Conservation (phyloP, 1,140 invertebrate species). For the Ectropis grisescens region DNA sequence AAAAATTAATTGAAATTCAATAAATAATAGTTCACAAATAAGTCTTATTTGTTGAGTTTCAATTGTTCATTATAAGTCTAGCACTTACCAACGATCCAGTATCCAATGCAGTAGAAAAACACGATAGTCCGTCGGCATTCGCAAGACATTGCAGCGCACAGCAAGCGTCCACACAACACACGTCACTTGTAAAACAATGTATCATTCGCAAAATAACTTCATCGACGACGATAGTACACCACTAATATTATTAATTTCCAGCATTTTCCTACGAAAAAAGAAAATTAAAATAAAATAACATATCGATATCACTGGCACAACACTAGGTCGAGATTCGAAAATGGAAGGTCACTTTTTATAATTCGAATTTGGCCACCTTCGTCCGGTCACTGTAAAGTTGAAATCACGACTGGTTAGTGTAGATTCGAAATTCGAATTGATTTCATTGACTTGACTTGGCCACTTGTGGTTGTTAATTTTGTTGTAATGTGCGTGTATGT, state of each 20-base stretch:
- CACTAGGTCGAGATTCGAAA: slow-evolving; percentile 28
- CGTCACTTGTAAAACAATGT: slow-evolving; percentile 59
- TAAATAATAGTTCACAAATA: no score
- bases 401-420: slow-evolving; percentile 65
- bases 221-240: slow-evolving; percentile 64
- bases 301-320: slow-evolving; percentile 44
- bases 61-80: no score
- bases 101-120: slow-evolving; percentile 17
- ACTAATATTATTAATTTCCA: slow-evolving; percentile 69
- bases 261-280: slow-evolving; percentile 68
- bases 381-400: slow-evolving; percentile 67
- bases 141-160: slow-evolving; percentile 42
- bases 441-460: slow-evolving; percentile 33
- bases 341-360: slow-evolving; percentile 42
- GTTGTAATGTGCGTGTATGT: slow-evolving; percentile 31
- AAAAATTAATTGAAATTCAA: no score
- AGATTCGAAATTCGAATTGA: slow-evolving; percentile 22
- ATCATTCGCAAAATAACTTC: slow-evolving; percentile 67
- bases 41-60: no score
- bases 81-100: slow-evolving; percentile 33
- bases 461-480: slow-evolving; percentile 27
- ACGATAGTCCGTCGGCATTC: slow-evolving; percentile 26
- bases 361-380: slow-evolving; percentile 61
- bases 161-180: slow-evolving; percentile 57
- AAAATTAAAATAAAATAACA: slow-evolving; percentile 52